A percentile compares a stretch with the other conserved stretches of the same genome.
Evolutionary conservation across 2,797 vertebrate species (phyloP).

Genomic region (Gorsachius magnificus): DNA sequence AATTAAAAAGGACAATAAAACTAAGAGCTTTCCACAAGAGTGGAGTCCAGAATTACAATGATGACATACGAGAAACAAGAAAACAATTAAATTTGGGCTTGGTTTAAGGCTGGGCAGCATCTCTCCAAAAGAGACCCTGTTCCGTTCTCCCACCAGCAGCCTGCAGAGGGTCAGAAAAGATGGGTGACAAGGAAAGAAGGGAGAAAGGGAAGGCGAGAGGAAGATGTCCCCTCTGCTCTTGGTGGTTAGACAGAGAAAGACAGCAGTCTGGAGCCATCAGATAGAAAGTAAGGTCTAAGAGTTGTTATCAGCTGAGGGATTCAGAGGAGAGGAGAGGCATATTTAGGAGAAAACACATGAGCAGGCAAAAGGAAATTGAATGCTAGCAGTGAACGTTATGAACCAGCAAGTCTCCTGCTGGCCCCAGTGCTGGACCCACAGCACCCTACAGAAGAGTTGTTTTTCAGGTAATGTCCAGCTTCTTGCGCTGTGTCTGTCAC

Average conservation of each 20-base stretch:
- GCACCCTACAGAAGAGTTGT: not conserved
- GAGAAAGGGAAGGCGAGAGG: not conserved
- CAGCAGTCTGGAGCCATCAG: not conserved
- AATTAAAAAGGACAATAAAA: constrained; percentile 69
- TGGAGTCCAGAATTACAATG: constrained; percentile 29
- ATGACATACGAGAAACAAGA: constrained; percentile 35
- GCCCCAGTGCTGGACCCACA: not conserved
- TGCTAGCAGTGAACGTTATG: not conserved
- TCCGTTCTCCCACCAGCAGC: not conserved
- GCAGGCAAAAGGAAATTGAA: not conserved
- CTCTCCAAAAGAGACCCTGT: not conserved
- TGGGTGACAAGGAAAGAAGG: not conserved
- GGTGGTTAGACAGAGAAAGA: not conserved
- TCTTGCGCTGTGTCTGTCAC: not conserved
- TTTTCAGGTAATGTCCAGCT: not conserved
- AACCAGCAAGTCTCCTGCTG: not conserved
- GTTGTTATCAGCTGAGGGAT: not conserved
- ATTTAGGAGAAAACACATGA: not conserved
- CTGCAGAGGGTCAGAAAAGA: not conserved
- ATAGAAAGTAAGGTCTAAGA: not conserved
- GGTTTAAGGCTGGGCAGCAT: not conserved
- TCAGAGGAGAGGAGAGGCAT: rapidly evolving
- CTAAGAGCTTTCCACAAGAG: constrained; percentile 55
- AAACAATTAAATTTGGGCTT: constrained; percentile 1
- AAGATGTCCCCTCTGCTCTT: not conserved